Conservation (phyloP, 1,140 invertebrate species). For the Apis dorsata region DNA sequence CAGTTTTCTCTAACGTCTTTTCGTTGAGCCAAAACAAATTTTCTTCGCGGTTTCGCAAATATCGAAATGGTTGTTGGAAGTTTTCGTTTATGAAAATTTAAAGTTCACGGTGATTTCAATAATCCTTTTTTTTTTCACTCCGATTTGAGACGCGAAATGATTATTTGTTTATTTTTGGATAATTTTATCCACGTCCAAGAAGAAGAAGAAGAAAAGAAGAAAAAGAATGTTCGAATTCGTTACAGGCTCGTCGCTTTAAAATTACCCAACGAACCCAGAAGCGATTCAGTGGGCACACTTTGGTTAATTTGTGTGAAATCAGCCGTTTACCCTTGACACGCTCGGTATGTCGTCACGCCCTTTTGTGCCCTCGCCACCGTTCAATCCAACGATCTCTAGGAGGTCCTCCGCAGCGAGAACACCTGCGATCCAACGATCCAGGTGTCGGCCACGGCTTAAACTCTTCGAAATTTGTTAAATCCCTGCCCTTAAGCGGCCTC, state of each 20-base stretch:
- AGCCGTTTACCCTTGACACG: slow-evolving; percentile 55
- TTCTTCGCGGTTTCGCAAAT: background rate
- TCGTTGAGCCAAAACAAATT: too few species aligned
- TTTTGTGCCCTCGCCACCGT: slow-evolving; percentile 53
- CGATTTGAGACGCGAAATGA: too few species aligned
- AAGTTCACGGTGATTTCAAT: too few species aligned
- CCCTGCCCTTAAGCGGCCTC: slow-evolving; percentile 15
- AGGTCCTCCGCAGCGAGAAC: slow-evolving; percentile 44
- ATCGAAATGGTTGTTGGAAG: background rate
- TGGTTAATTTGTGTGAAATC: slow-evolving; percentile 68
- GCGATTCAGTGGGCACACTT: slow-evolving; percentile 25
- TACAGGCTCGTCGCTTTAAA: slow-evolving; percentile 13
- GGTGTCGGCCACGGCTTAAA: slow-evolving; percentile 51
- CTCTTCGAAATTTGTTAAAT: slow-evolving; percentile 36
- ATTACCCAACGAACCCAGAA: background rate
- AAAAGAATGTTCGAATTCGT: background rate
- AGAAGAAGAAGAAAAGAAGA: background rate
- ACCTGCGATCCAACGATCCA: slow-evolving; percentile 60
- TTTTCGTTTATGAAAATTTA: too few species aligned
- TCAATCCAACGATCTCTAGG: slow-evolving; percentile 46
- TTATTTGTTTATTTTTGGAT: too few species aligned
- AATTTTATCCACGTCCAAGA: too few species aligned
- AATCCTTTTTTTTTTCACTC: too few species aligned
- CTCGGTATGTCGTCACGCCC: slow-evolving; percentile 61
- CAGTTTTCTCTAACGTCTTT: too few species aligned